Evolutionary conservation across 2,888 invertebrate species (phyloP).

Genomic region (Terebella lapidaria): DNA sequence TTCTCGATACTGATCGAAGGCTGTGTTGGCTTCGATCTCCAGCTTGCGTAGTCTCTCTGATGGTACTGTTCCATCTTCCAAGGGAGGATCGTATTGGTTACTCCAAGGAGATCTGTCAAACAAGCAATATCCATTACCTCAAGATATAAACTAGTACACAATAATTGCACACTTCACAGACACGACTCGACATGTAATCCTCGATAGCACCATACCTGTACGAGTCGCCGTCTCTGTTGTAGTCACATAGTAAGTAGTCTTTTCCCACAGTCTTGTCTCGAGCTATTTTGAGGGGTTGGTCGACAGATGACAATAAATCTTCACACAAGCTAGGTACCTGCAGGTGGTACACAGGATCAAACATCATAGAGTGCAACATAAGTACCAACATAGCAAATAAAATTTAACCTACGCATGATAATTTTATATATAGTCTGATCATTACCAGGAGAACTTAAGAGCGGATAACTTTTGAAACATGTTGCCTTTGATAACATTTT

Average conservation of each 20-base stretch:
- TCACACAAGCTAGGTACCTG: conserved; percentile 88
- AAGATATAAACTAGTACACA: background rate
- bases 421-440: no score
- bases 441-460: no score
- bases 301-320: conserved; percentile 92
- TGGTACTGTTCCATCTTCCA: conserved; percentile 98
- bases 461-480: no score
- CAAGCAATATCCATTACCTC: background rate
- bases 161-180: background rate
- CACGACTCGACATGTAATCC: background rate
- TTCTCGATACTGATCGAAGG: conserved; percentile 97
- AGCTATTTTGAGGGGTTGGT: conserved; percentile 96
- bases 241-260: conserved; percentile 96
- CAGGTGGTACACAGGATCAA: no score
- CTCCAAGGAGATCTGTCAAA: conserved; percentile 88
- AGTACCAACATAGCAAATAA: no score
- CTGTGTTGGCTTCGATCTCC: conserved; percentile 96
- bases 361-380: no score
- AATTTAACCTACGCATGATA: no score
- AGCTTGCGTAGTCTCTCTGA: conserved; percentile 90
- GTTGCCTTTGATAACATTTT: background rate
- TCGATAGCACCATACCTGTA: conserved; percentile 66
- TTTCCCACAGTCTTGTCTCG: conserved; percentile 86
- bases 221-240: conserved; percentile 98
- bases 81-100: conserved; percentile 93